Conservation (phyloP, 2,888 invertebrate species). For the Zhuqinia jingwanae region DNA sequence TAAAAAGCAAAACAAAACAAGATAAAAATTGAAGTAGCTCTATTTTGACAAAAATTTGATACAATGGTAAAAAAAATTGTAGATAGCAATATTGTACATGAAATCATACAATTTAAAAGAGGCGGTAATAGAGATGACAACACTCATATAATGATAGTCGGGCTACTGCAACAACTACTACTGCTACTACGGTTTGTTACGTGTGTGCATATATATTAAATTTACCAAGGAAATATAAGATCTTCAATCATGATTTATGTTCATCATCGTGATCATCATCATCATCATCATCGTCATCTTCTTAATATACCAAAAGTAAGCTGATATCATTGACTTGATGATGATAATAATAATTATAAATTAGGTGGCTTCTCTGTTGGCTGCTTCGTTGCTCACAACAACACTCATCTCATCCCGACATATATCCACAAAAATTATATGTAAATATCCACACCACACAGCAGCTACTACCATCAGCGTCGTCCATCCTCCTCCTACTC, state of each 20-base stretch:
- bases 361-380: conserved; percentile 38
- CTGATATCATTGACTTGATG: background rate
- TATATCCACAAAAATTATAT: conserved; percentile 5
- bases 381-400: conserved; percentile 27
- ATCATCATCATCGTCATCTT: conserved; percentile 42
- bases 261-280: conserved; percentile 40
- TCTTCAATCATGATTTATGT: conserved; percentile 60
- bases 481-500: too few relatives aligned
- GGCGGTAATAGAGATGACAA: too few relatives aligned
- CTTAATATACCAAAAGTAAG: conserved; percentile 24
- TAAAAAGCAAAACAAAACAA: too few relatives aligned
- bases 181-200: too few relatives aligned
- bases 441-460: background rate
- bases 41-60: too few relatives aligned
- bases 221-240: conserved; percentile 51
- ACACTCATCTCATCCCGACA: background rate
- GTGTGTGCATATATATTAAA: too few relatives aligned
- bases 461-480: background rate
- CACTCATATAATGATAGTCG: too few relatives aligned
- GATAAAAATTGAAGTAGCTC: too few relatives aligned
- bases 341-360: conserved; percentile 43
- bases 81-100: too few relatives aligned
- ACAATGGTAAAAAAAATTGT: too few relatives aligned
- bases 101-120: too few relatives aligned
- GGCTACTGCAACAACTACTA: background rate